phyloP scores from a whole-genome alignment of 2,797 vertebrate species.

The Euthynnus affinis region DNA sequence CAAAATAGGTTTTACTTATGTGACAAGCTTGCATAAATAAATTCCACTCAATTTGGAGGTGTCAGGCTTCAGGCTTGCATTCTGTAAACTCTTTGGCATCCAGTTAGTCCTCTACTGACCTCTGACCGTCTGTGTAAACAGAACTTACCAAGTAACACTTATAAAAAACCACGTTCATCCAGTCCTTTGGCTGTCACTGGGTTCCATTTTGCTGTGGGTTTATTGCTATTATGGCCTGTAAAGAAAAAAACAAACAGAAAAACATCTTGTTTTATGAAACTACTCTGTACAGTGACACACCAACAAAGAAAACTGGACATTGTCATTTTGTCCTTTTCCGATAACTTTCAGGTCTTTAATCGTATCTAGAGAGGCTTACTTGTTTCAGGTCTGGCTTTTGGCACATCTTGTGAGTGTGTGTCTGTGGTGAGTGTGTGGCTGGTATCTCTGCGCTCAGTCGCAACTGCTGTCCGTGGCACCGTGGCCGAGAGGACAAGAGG shows the following conservation, averaged over 20 bases:
- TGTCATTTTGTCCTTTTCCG: conserved; percentile 10
- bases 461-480: conserved; percentile 79
- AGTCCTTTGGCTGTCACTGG: conserved; percentile 86
- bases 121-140: conserved; percentile 68
- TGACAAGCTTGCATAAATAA: conserved; percentile 78
- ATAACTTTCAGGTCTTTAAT: conserved; percentile 17
- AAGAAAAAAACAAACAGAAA: conserved; percentile 51
- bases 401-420: conserved; percentile 79
- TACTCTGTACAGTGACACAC: conserved; percentile 30
- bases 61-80: conserved; percentile 61
- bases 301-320: conserved; percentile 34
- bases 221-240: conserved; percentile 88
- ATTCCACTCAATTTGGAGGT: conserved; percentile 57
- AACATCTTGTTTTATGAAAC: conserved; percentile 34
- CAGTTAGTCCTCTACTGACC: conserved; percentile 62
- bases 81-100: conserved; percentile 84
- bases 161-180: conserved; percentile 88
- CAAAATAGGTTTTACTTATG: conserved; percentile 61
- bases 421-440: conserved; percentile 78
- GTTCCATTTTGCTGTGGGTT: conserved; percentile 89
- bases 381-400: conserved; percentile 86
- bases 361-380: conserved; percentile 75
- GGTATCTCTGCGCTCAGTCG: conserved; percentile 74
- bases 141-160: conserved; percentile 73
- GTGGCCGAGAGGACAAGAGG: conserved; percentile 88